Evolutionary conservation across 2,797 vertebrate species (phyloP), one percentile per base, ranked within the genome.

Genomic region (Scleropages formosus): DNA sequence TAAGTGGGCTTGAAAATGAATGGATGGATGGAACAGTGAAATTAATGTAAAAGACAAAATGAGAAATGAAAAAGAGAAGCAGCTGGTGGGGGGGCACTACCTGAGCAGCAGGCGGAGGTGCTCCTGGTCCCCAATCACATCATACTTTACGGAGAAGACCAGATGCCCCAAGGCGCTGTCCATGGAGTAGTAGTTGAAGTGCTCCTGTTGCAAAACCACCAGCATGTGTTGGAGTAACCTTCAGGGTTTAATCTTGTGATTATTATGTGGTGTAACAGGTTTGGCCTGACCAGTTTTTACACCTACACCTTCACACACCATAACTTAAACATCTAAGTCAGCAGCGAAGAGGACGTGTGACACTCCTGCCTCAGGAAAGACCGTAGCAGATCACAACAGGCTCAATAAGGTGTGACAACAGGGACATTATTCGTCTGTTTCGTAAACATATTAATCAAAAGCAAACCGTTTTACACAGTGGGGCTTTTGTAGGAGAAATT

Each of bases 171-270:
- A 80, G 0, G 87, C 91, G 0, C 89, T 84, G 81, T 94, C 90
- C 47, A 94, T 86, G 27, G 94, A 95, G 81, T 93, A 96, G 88
- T 96, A 98, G 84, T 96, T 97, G 79, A 97, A 92, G 85, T 98
- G 96, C 56, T 98, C 96, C 96, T 98, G 80, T 0, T 0, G 68
- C 77, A 71, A 77, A 59, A 78, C 39, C 11, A 65, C 47, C 72
- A 39, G 16, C 62, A 62, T n/a, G n/a, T n/a, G n/a, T n/a, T n/a
- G n/a, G n/a, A 58, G 10, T 58, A 58, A 13, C 47, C 11, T 53
- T 53, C 51, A 71, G 3, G 59, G 31, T 49, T 58, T 59, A 15
- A 26, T 8, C 49, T 71, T 26, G 31, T 58, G 24, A 59, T 31
- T 58, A 8, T 9, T 58, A 49, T 1, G 13, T 71, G 49, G 47